Evolutionary conservation across 2,888 invertebrate genomes (phyloP), one percentile per base, ranked within the genome.

Genomic region (Platycheirus albimanus): DNA sequence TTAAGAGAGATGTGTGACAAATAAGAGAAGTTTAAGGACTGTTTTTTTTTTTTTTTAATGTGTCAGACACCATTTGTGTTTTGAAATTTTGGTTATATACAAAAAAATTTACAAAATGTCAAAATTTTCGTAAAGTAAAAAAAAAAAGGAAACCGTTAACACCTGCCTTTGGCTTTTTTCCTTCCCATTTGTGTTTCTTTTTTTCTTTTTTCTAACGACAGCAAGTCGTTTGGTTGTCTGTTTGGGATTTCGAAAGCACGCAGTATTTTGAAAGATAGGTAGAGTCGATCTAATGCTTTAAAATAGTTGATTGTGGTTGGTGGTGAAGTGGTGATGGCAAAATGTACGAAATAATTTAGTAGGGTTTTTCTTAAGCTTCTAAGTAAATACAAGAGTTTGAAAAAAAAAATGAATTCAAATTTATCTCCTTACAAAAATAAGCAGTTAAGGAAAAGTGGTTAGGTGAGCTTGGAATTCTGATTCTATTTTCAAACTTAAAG

Each of bases 111-210:
- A 45, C 30, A 8, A 8, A 33, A 33, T 33, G 5, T 33, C 1
- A 54, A 41, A 28, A 10, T 15, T 20, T 51, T 61, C 17, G n/a
- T 30, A 28, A 49, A 19, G 70, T 77, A 61, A 38, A 63, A 85
- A 81, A 84, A 86, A 86, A 67, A 61, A 63, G 70, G 43, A 81
- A 86, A 75, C 77, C 71, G 71, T 81, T 81, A 83, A 86, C 86
- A 86, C 80, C 87, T 89, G 88, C 88, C 88, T 87, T 89, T 90
- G 89, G 89, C 88, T 89, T 88, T 87, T 87, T 70, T 69, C 15
- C 19, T 70, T 38, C 66, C 66, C 38, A 52, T 71, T 41, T 66
- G 58, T 54, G 30, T 74, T 72, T 66, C 43, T 76, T 61, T 77
- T 30, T 72, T 71, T 58, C 24, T 19, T 24, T 58, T 75, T 70